Percentiles rank a stretch among this genome's conserved stretches.
These are phyloP conservation scores for Cerastis rubricosa DNA, from an alignment of 2,888 invertebrate species.

Conservation along the genomic window DNA sequence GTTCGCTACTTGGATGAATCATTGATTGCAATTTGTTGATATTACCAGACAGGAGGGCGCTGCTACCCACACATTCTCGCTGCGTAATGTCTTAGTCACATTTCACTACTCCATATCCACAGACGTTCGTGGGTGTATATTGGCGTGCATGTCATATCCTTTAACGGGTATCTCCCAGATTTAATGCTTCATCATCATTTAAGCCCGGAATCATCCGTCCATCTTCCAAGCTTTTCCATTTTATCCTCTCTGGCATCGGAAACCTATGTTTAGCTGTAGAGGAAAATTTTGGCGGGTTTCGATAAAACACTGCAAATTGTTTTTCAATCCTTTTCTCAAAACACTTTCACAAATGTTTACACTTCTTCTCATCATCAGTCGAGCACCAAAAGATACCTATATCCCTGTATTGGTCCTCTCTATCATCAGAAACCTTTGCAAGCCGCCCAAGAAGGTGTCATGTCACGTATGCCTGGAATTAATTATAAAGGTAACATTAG, in stretches of 20 bases:
- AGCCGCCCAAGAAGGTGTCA: slow-evolving; percentile 23
- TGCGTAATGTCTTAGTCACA: slow-evolving; percentile 33
- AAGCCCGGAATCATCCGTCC: background rate
- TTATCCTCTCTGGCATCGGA: too few relatives aligned
- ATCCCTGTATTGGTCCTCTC: background rate
- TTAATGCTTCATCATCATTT: background rate
- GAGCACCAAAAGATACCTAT: background rate
- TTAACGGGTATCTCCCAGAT: background rate
- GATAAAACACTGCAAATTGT: too few relatives aligned
- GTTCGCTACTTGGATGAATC: slow-evolving; percentile 10
- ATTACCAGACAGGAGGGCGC: slow-evolving; percentile 25
- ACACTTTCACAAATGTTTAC: background rate
- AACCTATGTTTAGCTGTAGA: too few relatives aligned
- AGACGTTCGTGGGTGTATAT: background rate
- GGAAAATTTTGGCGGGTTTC: too few relatives aligned
- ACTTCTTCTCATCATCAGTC: background rate
- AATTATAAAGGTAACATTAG: slow-evolving; percentile 56
- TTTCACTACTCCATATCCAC: background rate
- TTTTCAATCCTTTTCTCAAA: too few relatives aligned
- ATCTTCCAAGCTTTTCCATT: too few relatives aligned
- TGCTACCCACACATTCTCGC: background rate
- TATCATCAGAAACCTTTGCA: background rate
- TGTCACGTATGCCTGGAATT: slow-evolving; percentile 40
- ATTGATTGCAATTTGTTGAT: slow-evolving; percentile 1
- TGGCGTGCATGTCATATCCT: background rate